Evolutionary conservation across 2,888 invertebrate species (phyloP), one percentile per base, ranked within the genome.

Genomic region (Hanleya hanleyi): DNA sequence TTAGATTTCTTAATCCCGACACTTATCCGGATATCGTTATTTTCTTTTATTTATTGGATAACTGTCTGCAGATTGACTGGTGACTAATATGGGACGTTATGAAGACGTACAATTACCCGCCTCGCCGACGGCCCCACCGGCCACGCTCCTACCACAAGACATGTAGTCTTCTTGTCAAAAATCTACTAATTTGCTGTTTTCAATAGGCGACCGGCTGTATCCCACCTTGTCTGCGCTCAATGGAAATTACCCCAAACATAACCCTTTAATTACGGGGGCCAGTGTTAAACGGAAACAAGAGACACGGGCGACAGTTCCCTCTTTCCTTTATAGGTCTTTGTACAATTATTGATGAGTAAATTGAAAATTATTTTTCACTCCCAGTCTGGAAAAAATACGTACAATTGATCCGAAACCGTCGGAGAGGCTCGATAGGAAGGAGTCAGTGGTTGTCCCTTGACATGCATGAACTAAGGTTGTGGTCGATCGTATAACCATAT

Each of bases 41-140:
- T 22, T 57, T 29, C 57, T 57, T 57, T 57, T 57, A 57, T 57
- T 57, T 57, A 57, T 57, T 57, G 57, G 57, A 22, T 57, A 57
- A 57, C 57, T 57, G 32, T 12, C 4, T 22, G 32, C 22, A 29
- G 29, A 32, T 22, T 57, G 57, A 22, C 57, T 29, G 57, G 57
- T 57, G 57, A 57, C 57, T 57, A 57, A 57, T 29, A 26, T 26
- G 5, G 29, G 4, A 15, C 29, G 57, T 32, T 4, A 26, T 57
- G 57, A 57, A 57, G 57, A 57, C 57, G 2, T 26, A 29, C 29
- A 57, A 57, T 15, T 4, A 22, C 22, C 22, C 22, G n/a, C 18
- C 47, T 22, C 47, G 1, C 18, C 47, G 22, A 18, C 47, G 4
- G 4, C 2, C 47, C 47, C 47, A 2, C 3, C 4, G 47, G 2